phyloP scores from a whole-genome alignment of 2,888 invertebrate species.

The Fabriciana adippe region DNA sequence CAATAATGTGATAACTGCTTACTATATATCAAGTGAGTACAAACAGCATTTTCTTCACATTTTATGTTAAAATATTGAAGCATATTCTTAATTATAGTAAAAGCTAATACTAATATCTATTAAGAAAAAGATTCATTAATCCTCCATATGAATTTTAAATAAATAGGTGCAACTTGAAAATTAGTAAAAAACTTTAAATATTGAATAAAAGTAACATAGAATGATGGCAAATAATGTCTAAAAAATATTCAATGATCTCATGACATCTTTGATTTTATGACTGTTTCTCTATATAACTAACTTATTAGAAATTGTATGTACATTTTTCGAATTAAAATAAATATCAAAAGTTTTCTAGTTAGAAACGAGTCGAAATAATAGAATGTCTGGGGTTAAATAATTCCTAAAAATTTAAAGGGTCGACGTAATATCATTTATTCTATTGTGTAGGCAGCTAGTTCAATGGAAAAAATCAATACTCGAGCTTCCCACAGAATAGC shows the following conservation, averaged over 20 bases:
- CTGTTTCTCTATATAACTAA: not conserved
- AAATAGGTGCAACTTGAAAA: no score
- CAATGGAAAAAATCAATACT: slow-evolving; percentile 74
- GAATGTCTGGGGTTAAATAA: not conserved
- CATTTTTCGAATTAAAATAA: not conserved
- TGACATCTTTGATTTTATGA: slow-evolving; percentile 38
- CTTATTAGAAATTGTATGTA: no score
- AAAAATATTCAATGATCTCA: slow-evolving; percentile 33
- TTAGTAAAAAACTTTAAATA: not conserved
- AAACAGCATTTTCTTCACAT: no score
- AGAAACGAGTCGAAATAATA: not conserved
- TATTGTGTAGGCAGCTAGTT: slow-evolving; percentile 61
- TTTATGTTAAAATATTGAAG: no score
- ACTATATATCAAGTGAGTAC: no score
- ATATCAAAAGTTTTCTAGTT: not conserved
- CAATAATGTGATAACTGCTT: no score
- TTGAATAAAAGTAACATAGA: not conserved
- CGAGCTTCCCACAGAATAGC: slow-evolving; percentile 35
- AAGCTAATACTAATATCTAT: no score
- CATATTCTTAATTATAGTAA: no score
- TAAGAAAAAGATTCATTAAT: not conserved
- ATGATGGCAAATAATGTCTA: slow-evolving; percentile 6
- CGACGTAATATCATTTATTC: slow-evolving; percentile 46
- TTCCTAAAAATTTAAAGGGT: slow-evolving; percentile 14
- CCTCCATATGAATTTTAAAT: slow-evolving; percentile 2